Evolutionary conservation across 2,888 invertebrate species (phyloP), one percentile per base, ranked within the genome.

Genomic region (Syrphus vitripennis): DNA sequence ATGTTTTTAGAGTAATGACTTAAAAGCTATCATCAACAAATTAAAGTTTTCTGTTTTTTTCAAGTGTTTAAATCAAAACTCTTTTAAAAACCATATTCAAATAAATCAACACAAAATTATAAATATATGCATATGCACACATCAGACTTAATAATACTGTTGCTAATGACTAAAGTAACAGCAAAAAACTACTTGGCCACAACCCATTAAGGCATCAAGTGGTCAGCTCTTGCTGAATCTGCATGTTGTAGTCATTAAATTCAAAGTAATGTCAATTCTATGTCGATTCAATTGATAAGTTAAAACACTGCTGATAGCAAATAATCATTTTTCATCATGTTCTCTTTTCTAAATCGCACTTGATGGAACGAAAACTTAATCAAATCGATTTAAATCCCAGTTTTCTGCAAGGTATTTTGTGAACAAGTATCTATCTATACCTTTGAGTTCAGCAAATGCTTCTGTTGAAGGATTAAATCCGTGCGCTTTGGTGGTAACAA

Each of bases 121-220:
- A n/a, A n/a, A n/a, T n/a, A n/a, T n/a, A n/a, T n/a, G n/a, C n/a
- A n/a, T n/a, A n/a, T n/a, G n/a, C n/a, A 26, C 37, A 53, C 82
- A 77, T 83, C 78, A 69, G 67, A 42, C 53, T n/a, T n/a, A 72
- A 67, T 14, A 24, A 72, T 67, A 72, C 34, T 69, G 57, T 65
- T 61, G 55, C 77, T 71, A 71, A 77, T 77, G 65, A 21, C 57
- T 50, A 71, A 26, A 67, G 71, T 72, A 45, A 59, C 45, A 61
- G 24, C 67, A 72, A 69, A n/a, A 31, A 34, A 34, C 19, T 21
- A 34, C 7, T 14, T 7, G 12, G 37, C 5, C 19, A 34, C 5
- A 59, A 59, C 16, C 14, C 14, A 37, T 59, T 31, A 21, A 31
- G 14, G 21, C 19, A n/a, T n/a, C n/a, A 31, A 37, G 34, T 59